A percentile compares a stretch with the other conserved stretches of the same genome.
Evolutionary conservation across 1,140 invertebrate genomes (phyloP).

Genomic region (Hyposmocoma kahamanoa): DNA sequence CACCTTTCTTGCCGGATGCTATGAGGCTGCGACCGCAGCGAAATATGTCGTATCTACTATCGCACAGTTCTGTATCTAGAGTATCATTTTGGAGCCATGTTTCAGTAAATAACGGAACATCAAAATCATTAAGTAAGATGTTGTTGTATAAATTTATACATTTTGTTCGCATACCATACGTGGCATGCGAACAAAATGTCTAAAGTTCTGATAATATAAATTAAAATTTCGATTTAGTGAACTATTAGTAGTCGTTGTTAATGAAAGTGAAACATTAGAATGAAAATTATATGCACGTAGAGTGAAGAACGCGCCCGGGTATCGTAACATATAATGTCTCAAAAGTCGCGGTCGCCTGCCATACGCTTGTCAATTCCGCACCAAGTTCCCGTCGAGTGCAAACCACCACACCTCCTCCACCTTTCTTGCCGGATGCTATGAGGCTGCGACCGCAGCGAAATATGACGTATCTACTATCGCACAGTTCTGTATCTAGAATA

Average conservation of each 20-base stretch:
- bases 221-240: background rate
- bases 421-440: background rate
- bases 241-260: background rate
- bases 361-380: too few relatives aligned
- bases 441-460: background rate
- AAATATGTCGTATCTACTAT: background rate
- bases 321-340: too few relatives aligned
- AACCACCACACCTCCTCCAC: background rate
- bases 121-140: background rate
- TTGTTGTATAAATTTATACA: background rate
- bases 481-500: background rate
- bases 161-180: constrained; percentile 4
- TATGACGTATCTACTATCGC: background rate
- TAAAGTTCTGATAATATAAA: constrained; percentile 3
- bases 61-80: background rate
- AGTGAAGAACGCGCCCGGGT: too few relatives aligned
- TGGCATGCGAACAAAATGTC: too few relatives aligned
- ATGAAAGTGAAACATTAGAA: background rate
- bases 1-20: background rate
- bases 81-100: constrained; percentile 2
- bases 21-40: background rate
- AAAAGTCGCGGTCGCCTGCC: too few relatives aligned
- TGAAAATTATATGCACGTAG: too few relatives aligned
- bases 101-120: background rate
- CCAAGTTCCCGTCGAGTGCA: too few relatives aligned